A percentile compares a stretch with the other conserved stretches of the same genome.
Conservation (phyloP, 2,797 vertebrate genomes). For the Tapera naevia region DNA sequence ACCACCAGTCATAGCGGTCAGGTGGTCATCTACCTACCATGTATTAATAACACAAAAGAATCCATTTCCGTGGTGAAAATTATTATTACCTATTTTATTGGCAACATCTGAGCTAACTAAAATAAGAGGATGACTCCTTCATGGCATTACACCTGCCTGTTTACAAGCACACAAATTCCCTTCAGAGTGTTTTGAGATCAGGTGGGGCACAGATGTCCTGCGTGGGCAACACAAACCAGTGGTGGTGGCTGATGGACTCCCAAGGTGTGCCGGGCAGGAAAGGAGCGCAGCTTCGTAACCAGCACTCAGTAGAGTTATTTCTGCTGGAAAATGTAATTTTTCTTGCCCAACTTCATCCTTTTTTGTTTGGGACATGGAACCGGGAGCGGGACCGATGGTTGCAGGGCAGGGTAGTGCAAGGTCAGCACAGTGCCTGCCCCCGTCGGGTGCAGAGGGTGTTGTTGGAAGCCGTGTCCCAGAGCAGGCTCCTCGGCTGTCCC, state of each 20-base stretch:
- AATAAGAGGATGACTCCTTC: not conserved
- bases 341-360: not conserved
- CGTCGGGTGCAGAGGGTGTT: not conserved
- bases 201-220: not conserved
- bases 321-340: not conserved
- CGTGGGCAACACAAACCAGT: not conserved
- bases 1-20: not conserved
- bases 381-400: not conserved
- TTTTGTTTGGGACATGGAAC: not conserved
- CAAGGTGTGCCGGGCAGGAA: fast-evolving
- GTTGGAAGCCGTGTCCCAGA: not conserved
- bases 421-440: not conserved
- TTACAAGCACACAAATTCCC: not conserved
- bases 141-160: not conserved
- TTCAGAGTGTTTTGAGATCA: not conserved
- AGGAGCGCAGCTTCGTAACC: not conserved
- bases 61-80: not conserved
- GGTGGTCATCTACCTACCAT: not conserved
- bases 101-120: not conserved
- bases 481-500: not conserved
- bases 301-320: not conserved
- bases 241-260: not conserved
- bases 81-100: not conserved
- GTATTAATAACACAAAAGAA: not conserved
- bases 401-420: fast-evolving